These are phyloP conservation scores for Eulemur coronatus DNA, from an alignment of 2,797 vertebrate genomes.

Conservation along the genomic window DNA sequence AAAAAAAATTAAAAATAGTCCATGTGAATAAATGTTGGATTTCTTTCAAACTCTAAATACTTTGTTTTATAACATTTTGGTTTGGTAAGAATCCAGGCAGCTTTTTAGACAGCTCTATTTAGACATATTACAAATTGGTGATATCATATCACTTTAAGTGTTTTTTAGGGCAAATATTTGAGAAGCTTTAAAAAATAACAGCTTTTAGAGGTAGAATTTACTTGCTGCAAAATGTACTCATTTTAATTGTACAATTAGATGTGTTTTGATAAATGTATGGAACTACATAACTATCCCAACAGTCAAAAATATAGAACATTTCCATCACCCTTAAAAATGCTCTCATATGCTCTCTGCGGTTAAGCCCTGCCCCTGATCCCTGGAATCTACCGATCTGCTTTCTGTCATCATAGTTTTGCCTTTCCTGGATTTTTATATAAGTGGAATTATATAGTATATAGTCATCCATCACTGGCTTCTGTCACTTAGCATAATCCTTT, in stretches of 20 bases:
- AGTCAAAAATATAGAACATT: neutral
- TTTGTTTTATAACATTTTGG: constrained; percentile 5
- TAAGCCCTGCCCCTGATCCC: neutral
- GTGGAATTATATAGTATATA: neutral
- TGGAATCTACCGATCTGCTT: neutral
- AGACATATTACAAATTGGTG: constrained; percentile 8
- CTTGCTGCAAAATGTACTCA: neutral
- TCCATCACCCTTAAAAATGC: neutral
- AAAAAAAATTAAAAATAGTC: constrained; percentile 21
- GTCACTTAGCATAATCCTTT: neutral
- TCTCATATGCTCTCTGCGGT: neutral
- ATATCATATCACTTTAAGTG: neutral
- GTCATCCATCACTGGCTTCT: neutral
- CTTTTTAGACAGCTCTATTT: neutral
- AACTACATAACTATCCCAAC: neutral
- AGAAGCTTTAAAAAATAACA: neutral
- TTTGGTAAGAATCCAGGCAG: neutral
- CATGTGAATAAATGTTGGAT: neutral
- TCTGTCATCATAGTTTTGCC: neutral
- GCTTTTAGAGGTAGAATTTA: neutral
- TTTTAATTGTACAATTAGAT: neutral
- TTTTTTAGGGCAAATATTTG: constrained; percentile 24
- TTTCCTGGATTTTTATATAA: neutral
- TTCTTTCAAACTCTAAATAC: constrained; percentile 32
- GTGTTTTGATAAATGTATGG: neutral